phyloP scores from a whole-genome alignment of 2,797 vertebrate genomes.

The Microcaecilia unicolor region DNA sequence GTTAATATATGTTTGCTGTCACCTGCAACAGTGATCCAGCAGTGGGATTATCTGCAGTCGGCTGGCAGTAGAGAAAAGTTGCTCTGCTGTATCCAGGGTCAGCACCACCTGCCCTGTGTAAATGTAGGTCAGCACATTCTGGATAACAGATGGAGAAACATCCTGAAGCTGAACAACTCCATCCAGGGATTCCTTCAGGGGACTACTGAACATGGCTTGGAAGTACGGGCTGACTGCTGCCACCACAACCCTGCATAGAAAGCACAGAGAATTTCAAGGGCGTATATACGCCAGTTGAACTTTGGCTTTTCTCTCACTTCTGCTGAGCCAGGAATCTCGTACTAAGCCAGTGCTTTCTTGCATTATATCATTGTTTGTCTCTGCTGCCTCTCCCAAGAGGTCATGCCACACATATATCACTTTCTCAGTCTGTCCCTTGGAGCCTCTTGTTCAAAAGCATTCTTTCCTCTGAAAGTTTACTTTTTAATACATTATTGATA shows the following conservation, averaged over 20 bases:
- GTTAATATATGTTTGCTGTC: conserved; percentile 52
- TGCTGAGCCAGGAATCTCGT: too few relatives aligned
- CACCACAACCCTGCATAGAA: conserved; percentile 55
- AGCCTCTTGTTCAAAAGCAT: too few relatives aligned
- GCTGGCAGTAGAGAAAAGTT: conserved; percentile 70
- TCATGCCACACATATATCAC: too few relatives aligned
- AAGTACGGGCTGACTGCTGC: conserved; percentile 74
- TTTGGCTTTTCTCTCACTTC: too few relatives aligned
- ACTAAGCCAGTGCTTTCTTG: too few relatives aligned
- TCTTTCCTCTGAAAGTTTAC: too few relatives aligned
- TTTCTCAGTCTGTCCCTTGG: too few relatives aligned
- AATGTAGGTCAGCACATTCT: conserved; percentile 66
- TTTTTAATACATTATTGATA: too few relatives aligned
- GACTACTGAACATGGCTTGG: conserved; percentile 72
- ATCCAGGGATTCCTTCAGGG: conserved; percentile 65
- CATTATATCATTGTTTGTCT: background rate
- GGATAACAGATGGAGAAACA: conserved; percentile 63
- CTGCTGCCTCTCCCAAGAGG: background rate
- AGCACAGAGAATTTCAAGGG: too few relatives aligned
- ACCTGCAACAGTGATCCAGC: conserved; percentile 72
- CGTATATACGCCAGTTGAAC: too few relatives aligned
- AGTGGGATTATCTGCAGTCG: conserved; percentile 71
- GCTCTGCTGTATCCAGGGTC: conserved; percentile 62
- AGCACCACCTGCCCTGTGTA: conserved; percentile 68
- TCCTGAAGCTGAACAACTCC: conserved; percentile 69